Conservation (phyloP, 2,113 vertebrate species). For the Serinus canaria region DNA sequence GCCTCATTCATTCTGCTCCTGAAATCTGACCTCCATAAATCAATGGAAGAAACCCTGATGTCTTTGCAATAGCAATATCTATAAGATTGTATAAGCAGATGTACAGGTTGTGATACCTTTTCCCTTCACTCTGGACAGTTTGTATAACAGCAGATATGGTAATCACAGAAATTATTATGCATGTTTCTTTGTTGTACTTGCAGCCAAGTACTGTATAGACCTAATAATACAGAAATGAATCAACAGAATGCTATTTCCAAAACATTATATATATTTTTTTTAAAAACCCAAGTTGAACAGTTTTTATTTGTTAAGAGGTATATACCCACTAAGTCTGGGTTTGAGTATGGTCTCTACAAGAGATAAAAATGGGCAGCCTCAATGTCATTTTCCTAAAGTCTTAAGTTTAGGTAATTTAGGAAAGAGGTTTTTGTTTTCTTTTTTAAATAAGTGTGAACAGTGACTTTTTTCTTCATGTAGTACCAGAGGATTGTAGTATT, state of each 20-base stretch:
- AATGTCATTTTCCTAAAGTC: neutral
- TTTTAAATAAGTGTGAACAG: neutral
- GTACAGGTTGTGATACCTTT: neutral
- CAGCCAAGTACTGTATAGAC: neutral
- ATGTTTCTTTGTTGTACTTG: neutral
- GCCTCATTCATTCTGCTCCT: neutral
- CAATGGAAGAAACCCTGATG: neutral
- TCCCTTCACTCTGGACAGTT: neutral
- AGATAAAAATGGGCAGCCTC: neutral
- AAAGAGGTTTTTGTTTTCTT: neutral
- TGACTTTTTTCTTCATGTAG: neutral
- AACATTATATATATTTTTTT: neutral
- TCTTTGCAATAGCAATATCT: neutral
- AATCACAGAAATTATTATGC: neutral
- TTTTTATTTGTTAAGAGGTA: neutral
- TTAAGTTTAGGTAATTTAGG: neutral
- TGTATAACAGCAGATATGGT: neutral
- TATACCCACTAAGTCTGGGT: neutral
- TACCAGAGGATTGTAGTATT: neutral
- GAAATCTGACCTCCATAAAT: neutral
- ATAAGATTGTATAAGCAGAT: neutral
- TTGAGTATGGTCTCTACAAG: neutral
- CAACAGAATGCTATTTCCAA: neutral
- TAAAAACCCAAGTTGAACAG: neutral
- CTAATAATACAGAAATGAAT: neutral